These are phyloP conservation scores for Tetragonula clypearis DNA, from an alignment of 1,140 invertebrate genomes.

Conservation along the genomic window DNA sequence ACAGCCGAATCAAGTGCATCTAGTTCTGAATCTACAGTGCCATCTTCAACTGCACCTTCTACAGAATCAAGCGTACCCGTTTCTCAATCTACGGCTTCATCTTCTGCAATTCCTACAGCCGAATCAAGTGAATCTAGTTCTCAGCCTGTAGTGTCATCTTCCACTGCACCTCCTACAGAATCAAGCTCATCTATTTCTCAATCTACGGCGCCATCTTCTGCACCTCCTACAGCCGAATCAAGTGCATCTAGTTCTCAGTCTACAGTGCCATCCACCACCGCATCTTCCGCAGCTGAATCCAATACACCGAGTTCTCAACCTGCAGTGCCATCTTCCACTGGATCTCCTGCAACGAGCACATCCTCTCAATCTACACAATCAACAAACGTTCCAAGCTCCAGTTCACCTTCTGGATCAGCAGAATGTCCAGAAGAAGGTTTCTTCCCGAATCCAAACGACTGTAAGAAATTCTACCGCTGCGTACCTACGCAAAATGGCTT, in stretches of 20 bases:
- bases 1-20: neutral
- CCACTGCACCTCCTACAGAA: neutral
- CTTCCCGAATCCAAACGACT: conserved; percentile 84
- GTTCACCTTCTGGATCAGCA: conserved; percentile 34
- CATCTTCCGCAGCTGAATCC: neutral
- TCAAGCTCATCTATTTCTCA: neutral
- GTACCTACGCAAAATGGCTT: conserved; percentile 76
- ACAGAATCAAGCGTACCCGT: neutral
- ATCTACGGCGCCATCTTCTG: neutral
- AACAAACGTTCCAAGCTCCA: neutral
- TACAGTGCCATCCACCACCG: neutral
- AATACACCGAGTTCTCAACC: neutral
- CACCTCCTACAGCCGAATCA: neutral
- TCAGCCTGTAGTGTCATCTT: neutral
- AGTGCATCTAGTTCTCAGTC: neutral
- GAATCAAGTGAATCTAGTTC: neutral
- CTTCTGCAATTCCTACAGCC: too few species aligned
- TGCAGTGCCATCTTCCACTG: neutral
- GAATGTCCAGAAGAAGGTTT: conserved; percentile 85
- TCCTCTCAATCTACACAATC: conserved; percentile 14
- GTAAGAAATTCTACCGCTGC: conserved; percentile 84
- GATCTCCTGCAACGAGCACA: neutral
- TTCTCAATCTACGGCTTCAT: too few species aligned
- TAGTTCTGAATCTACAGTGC: neutral
- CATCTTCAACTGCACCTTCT: neutral